A percentile compares a stretch with the other conserved stretches of the same genome.
phyloP scores from a whole-genome alignment of 2,888 invertebrate genomes.

The Zaprionus obscuricornis region DNA sequence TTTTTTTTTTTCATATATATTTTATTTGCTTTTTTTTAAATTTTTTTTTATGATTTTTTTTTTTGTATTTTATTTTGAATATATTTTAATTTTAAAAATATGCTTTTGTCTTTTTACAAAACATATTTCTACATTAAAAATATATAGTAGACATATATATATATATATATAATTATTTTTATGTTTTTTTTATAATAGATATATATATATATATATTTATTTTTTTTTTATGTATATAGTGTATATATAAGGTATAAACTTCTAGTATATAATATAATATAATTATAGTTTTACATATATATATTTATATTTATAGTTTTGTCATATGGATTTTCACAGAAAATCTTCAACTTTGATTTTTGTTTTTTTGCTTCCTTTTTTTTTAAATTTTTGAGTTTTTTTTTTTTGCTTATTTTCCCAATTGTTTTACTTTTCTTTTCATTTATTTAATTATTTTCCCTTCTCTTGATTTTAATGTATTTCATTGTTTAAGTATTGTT shows the following conservation, averaged over 20 bases:
- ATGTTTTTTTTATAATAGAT: slow-evolving; percentile 56
- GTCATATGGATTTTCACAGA: slow-evolving; percentile 73
- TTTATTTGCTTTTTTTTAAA: slow-evolving; percentile 29
- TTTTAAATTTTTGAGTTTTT: slow-evolving; percentile 69
- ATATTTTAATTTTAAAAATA: slow-evolving; percentile 73
- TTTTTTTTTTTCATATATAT: too few relatives aligned
- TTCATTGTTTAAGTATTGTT: slow-evolving; percentile 3
- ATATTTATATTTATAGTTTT: too few relatives aligned
- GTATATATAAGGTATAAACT: slow-evolving; percentile 67
- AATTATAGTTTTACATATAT: too few relatives aligned
- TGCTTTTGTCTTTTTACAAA: slow-evolving; percentile 74
- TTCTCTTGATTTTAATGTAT: slow-evolving; percentile 9
- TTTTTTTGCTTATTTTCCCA: slow-evolving; percentile 65
- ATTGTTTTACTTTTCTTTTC: slow-evolving; percentile 49
- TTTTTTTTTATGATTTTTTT: slow-evolving; percentile 28
- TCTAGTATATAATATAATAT: slow-evolving; percentile 55
- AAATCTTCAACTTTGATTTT: slow-evolving; percentile 67
- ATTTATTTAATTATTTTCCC: slow-evolving; percentile 24
- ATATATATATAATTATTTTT: slow-evolving; percentile 54
- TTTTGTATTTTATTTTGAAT: slow-evolving; percentile 39
- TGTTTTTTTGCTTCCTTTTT: slow-evolving; percentile 68
- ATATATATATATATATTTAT: slow-evolving; percentile 45
- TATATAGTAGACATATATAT: slow-evolving; percentile 55
- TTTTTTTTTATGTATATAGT: slow-evolving; percentile 42
- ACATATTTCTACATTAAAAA: slow-evolving; percentile 78